These are phyloP conservation scores for Melanotaenia trifasciata DNA, from an alignment of 2,797 vertebrate species.

Conservation along the genomic window DNA sequence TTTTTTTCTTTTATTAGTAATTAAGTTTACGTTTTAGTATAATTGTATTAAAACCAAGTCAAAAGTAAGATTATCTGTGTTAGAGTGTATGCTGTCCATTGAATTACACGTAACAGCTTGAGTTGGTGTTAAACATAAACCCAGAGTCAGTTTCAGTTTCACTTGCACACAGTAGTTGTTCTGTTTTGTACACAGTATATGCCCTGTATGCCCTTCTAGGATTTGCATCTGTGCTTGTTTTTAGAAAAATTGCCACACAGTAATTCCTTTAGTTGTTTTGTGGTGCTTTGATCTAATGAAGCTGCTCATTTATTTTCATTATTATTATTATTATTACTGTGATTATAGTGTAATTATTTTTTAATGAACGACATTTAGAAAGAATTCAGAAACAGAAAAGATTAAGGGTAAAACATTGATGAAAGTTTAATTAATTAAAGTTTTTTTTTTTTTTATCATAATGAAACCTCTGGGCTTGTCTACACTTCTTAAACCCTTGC, in stretches of 20 bases:
- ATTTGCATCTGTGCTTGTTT: neutral
- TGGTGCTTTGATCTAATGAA: neutral
- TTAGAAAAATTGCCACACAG: neutral
- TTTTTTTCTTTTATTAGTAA: neutral
- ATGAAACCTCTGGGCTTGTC: neutral
- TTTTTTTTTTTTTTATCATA: neutral
- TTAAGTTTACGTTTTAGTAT: neutral
- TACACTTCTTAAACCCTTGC: conserved; percentile 1
- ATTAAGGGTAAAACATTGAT: conserved; percentile 12
- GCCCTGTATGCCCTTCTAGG: neutral
- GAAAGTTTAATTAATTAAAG: conserved; percentile 8
- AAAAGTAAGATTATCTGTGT: neutral
- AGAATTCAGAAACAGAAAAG: neutral
- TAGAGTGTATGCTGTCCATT: neutral
- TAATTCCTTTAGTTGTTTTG: conserved; percentile 4
- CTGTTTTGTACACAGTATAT: neutral
- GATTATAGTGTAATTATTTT: neutral
- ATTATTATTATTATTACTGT: neutral
- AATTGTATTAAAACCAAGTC: neutral
- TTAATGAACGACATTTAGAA: neutral
- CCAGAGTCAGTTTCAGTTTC: neutral
- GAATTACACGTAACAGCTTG: neutral
- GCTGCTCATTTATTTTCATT: neutral
- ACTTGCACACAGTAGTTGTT: neutral
- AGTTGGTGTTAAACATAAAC: conserved; percentile 21